A percentile compares a stretch with the other conserved stretches of the same genome.
phyloP scores from a whole-genome alignment of 1,140 invertebrate genomes.

The Chironomus tepperi region DNA sequence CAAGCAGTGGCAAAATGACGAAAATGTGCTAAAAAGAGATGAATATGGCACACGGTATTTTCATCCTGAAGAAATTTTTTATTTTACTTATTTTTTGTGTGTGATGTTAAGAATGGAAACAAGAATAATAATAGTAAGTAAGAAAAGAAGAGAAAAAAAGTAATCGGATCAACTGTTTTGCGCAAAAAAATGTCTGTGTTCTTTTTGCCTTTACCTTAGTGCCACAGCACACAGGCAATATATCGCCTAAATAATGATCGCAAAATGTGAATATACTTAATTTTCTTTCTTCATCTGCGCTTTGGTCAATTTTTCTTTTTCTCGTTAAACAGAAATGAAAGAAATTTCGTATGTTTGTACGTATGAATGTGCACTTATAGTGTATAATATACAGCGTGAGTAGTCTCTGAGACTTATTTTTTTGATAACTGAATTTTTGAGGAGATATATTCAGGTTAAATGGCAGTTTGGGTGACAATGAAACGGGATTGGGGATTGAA shows the following conservation, averaged over 20 bases:
- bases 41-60: neutral
- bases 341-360: neutral
- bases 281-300: neutral
- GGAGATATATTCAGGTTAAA: no score
- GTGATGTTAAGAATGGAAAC: no score
- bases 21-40: neutral
- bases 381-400: no score
- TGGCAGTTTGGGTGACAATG: no score
- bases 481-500: no score
- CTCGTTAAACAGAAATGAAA: neutral
- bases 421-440: no score
- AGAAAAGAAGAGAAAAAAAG: neutral
- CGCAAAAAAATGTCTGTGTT: no score
- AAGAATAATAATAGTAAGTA: no score
- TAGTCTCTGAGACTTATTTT: no score
- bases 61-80: neutral
- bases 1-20: neutral
- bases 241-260: neutral
- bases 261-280: neutral
- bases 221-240: neutral
- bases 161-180: conserved; percentile 4
- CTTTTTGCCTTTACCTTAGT: no score
- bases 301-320: conserved; percentile 14
- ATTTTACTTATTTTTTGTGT: no score
- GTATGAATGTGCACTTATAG: no score